A percentile compares a stretch with the other conserved stretches of the same genome.
Conservation (phyloP, 2,888 invertebrate genomes). For the Phalangium opilio region DNA sequence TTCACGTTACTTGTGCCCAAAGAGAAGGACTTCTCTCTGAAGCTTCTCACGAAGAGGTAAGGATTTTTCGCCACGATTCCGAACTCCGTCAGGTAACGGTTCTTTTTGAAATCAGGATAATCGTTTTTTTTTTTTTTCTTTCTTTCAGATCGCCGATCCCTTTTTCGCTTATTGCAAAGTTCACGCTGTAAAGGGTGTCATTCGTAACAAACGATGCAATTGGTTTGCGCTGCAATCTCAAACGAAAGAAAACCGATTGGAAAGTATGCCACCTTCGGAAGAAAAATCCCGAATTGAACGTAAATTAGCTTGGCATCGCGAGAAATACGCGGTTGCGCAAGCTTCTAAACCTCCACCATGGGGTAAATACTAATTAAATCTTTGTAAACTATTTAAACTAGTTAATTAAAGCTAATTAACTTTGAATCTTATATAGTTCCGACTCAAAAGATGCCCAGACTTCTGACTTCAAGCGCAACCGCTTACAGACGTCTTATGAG, state of each 20-base stretch:
- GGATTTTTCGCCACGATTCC: no score
- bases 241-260: slow-evolving; percentile 31
- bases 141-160: slow-evolving; percentile 54
- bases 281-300: slow-evolving; percentile 31
- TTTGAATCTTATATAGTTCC: slow-evolving; percentile 46
- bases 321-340: slow-evolving; percentile 48
- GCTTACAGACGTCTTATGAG: slow-evolving; percentile 62
- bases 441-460: slow-evolving; percentile 82
- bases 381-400: slow-evolving; percentile 10
- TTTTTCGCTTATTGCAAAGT: slow-evolving; percentile 93
- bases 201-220: slow-evolving; percentile 47
- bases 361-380: slow-evolving; percentile 44
- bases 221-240: slow-evolving; percentile 73
- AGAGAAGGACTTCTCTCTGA: slow-evolving; percentile 81
- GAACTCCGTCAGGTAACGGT: neutral
- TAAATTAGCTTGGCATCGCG: slow-evolving; percentile 50
- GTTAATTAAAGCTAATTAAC: neutral
- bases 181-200: slow-evolving; percentile 79
- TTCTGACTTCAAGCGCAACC: slow-evolving; percentile 76
- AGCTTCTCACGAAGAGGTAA: slow-evolving; percentile 43
- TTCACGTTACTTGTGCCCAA: slow-evolving; percentile 96
- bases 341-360: slow-evolving; percentile 44
- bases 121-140: slow-evolving; percentile 9
- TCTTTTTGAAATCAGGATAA: neutral
- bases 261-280: slow-evolving; percentile 17